Percentiles rank a stretch among this genome's conserved stretches.
Evolutionary conservation across 2,888 invertebrate species (phyloP).

Genomic region (Drosophila leonis): DNA sequence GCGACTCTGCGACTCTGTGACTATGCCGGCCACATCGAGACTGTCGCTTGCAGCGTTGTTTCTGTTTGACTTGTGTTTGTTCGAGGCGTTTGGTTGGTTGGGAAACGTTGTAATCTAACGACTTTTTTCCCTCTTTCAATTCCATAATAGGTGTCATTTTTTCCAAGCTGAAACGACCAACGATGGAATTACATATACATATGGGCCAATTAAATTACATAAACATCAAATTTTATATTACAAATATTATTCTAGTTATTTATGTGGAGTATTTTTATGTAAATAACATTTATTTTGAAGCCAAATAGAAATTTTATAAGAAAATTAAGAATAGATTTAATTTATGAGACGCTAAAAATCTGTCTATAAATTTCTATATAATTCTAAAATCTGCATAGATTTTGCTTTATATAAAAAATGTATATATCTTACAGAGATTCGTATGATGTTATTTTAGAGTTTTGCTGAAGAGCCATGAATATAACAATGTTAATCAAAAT

Average conservation of each 20-base stretch:
- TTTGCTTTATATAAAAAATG: too few species aligned
- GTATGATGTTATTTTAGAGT: too few species aligned
- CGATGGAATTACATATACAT: slow-evolving; percentile 2
- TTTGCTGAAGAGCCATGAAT: too few species aligned
- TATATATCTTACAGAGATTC: too few species aligned
- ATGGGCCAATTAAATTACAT: neutral
- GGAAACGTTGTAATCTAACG: slow-evolving; percentile 13
- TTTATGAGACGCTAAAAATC: too few species aligned
- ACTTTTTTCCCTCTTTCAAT: slow-evolving; percentile 40
- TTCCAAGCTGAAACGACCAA: slow-evolving; percentile 31
- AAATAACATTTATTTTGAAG: neutral
- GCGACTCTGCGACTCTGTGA: slow-evolving; percentile 17
- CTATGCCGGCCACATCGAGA: neutral
- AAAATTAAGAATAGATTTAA: too few species aligned
- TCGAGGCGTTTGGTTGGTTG: slow-evolving; percentile 45
- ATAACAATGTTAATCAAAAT: too few species aligned
- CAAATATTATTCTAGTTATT: neutral
- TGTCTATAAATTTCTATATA: too few species aligned
- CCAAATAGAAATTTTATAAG: neutral
- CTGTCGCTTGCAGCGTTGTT: slow-evolving; percentile 18
- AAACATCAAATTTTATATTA: neutral
- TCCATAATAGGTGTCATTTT: slow-evolving; percentile 15
- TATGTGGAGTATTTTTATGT: neutral
- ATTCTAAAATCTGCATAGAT: too few species aligned
- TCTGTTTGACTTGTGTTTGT: slow-evolving; percentile 17